Conservation (phyloP, 2,113 vertebrate species). For the Cololabis saira region DNA sequence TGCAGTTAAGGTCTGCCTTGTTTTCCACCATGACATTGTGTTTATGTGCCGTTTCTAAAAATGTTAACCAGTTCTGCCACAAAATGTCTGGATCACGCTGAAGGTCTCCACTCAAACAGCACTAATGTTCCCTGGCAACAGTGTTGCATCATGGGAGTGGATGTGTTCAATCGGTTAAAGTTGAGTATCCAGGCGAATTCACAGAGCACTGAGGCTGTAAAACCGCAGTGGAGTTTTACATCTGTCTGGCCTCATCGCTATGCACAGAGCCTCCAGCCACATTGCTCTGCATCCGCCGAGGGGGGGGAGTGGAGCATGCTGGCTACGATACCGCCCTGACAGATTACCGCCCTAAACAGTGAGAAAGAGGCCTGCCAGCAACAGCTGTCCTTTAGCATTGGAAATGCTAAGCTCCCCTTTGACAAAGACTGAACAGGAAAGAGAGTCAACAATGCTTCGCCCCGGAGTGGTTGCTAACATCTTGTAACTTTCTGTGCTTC, state of each 20-base stretch:
- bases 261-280: conserved; percentile 69
- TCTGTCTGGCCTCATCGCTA: conserved; percentile 82
- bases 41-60: neutral
- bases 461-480: conserved; percentile 62
- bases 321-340: conserved; percentile 70
- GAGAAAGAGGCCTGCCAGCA: conserved; percentile 76
- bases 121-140: conserved; percentile 48
- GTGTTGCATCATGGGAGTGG: conserved; percentile 54
- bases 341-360: conserved; percentile 68
- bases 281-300: conserved; percentile 54
- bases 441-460: conserved; percentile 67
- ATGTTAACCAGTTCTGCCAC: neutral
- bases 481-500: conserved; percentile 67
- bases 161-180: conserved; percentile 39
- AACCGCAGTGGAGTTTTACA: conserved; percentile 74
- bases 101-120: conserved; percentile 39
- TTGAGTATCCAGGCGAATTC: conserved; percentile 46
- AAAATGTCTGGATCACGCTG: conserved; percentile 10
- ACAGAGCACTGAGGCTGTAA: conserved; percentile 55
- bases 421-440: conserved; percentile 72
- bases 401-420: conserved; percentile 70
- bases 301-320: conserved; percentile 57
- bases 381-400: conserved; percentile 81
- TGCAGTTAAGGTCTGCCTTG: neutral
- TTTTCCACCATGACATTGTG: no score